Evolutionary conservation across 2,797 vertebrate genomes (phyloP), one percentile per base, ranked within the genome.

Genomic region (Tauraco hartlaubi): DNA sequence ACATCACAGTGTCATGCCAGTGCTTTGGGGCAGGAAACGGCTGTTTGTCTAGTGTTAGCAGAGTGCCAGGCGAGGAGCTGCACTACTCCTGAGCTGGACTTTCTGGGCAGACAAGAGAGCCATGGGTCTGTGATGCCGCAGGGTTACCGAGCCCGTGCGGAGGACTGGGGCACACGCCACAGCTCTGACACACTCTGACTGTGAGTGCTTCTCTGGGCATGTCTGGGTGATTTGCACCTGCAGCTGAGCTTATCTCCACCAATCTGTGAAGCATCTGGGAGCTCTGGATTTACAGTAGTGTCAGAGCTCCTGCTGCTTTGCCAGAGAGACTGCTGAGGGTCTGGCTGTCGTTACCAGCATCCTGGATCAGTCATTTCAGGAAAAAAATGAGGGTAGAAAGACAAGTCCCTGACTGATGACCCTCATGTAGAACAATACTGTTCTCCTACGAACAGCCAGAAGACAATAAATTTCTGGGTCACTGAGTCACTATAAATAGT

Each of bases 391-490:
- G 61, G 61, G 15, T 15, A 67, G 41, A 35, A 91, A 83, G 90
- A 33, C 78, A 83, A 73, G 26, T 56, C 78, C 67, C 75, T 94
- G 87, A 79, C 55, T 85, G 89, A 85, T 92, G 95, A 91, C 85
- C 91, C 81, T 90, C 12, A 18, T 74, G 85, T 55, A 88, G 67
- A 55, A 79, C 92, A 83, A 26, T 39, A 7, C 61, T 62, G 25
- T 51, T 88, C 87, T 90, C 41, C 69, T 74, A 33, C 0, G 0
- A 90, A 46, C 84, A 94, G 72, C 68, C 89, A 91, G 90, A 63
- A 85, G 87, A 96, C 91, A 91, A 83, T 77, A 80, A 49, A 85
- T 88, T 94, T 97, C 95, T 95, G 93, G 95, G 87, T 95, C 96
- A 91, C 82, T 68, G 95, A 94, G 75, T 94, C 94, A 84, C 94